Evolutionary conservation across 2,888 invertebrate species (phyloP).

Genomic region (Lissonota sp.): DNA sequence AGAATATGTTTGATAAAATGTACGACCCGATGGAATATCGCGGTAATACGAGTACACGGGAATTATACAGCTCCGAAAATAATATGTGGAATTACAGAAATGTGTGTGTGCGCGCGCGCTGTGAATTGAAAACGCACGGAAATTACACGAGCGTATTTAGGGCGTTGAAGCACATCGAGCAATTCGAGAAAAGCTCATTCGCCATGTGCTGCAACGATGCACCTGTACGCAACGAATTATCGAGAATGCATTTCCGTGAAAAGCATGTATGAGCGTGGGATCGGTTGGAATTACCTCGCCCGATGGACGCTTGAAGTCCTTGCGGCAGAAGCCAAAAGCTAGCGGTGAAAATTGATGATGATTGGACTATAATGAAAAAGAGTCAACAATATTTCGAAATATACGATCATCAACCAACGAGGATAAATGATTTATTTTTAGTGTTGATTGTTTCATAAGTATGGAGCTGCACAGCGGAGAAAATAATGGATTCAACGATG

Average conservation of each 20-base stretch:
- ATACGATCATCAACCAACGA: neutral
- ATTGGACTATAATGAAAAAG: constrained; percentile 6
- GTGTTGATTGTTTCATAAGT: neutral
- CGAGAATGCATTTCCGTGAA: constrained; percentile 3
- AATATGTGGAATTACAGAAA: constrained; percentile 14
- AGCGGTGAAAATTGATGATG: neutral
- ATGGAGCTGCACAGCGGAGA: no score
- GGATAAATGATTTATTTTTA: no score
- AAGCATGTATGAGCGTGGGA: neutral
- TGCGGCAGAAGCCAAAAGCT: neutral
- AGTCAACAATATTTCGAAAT: constrained; percentile 1
- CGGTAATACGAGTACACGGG: constrained; percentile 15
- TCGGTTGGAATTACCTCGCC: neutral
- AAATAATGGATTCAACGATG: no score
- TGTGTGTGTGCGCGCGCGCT: constrained; percentile 19
- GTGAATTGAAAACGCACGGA: constrained; percentile 14
- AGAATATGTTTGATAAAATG: constrained; percentile 17
- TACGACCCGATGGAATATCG: constrained; percentile 36
- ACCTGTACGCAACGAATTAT: constrained; percentile 36
- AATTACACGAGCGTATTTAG: constrained; percentile 5
- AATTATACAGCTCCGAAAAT: no score
- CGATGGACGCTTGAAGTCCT: constrained; percentile 30
- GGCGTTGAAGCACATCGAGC: constrained; percentile 17
- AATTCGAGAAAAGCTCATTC: constrained; percentile 38
- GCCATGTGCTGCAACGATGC: constrained; percentile 20